Base-by-base conservation (phyloP, 1,140 invertebrate species). In the Chironomus tepperi region DNA sequence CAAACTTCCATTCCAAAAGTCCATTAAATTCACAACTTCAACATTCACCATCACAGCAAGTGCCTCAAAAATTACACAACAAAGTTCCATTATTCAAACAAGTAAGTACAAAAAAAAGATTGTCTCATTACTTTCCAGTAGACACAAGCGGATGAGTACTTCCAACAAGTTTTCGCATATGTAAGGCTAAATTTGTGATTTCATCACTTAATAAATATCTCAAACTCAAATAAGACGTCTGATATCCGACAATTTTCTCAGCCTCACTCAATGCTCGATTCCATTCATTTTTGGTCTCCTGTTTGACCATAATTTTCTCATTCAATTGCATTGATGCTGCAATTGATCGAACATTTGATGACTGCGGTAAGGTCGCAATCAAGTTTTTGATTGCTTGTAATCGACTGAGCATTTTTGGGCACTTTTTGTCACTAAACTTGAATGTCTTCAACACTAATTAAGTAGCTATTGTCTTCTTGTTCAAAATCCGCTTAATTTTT, bases 191-290 rank as follows among this genome's bases (percentile, higher is more conserved):
- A 86, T 96, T 97, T 0, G 95, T 93, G 75, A 97, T 91, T 84
- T 98, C 95, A 83, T 98, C 95, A 80, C 93, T 96, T 6, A 97
- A 82, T 3, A 98, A 82, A 88, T 93, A 97, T 74, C 94, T 84
- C 24, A 98, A 81, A 82, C 93, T 96, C 74, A 97, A 87, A 81
- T 96, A 96, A 5, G 94, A 96, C 0, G 95, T 96, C n/a, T 95
- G 93, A 85, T 97, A 97, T 0, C 95, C 95, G 47, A 98, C 95
- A 75, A 98, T 92, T 85, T 96, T 96, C 82, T 98, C 95, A 65
- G 95, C 96, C 80, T 97, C 94, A 65, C 91, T 91, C 10, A 97
- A 92, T 0, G 93, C 93, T 78, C 91, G 87, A 80, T 95, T 95
- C 94, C 95, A 97, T 80, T 94, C 92, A 24, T 90, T 88, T 76